Evolutionary conservation across 2,797 vertebrate species (phyloP), one percentile per base, ranked within the genome.

Genomic region (Brachyalestes nurse): DNA sequence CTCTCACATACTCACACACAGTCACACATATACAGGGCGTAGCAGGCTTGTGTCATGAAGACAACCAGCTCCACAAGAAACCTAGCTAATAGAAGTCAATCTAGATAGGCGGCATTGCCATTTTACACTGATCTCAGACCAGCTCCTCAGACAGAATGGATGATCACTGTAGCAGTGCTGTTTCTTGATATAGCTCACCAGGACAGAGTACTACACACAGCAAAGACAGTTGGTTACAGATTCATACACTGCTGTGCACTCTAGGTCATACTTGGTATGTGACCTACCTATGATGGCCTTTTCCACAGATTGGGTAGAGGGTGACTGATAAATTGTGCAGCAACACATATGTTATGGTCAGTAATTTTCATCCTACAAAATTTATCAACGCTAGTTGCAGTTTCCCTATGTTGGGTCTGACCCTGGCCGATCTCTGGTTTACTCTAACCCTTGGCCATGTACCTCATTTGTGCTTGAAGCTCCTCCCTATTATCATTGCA

Each of bases 181-280:
- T 21, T 64, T 62, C 21, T 72, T 17, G 58, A 75, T 55, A 58
- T 45, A 19, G 28, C 47, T 53, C 25, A 57, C n/a, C 17, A 57
- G 51, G 45, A 51, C 72, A 70, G 58, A 45, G 69, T 23, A 23
- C 49, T 49, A 51, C 13, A 34, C 42, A 73, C 6, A 65, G 57
- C 16, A 19, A 14, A 74, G 19, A 58, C 40, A 60, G 23, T 38
- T 42, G 14, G 57, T 7, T 34, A 45, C 57, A 34, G 12, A 28
- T 61, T 47, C 21, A 19, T 21, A 8, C 8, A 8, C 4, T 60
- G 58, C 21, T 25, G 57, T 23, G 57, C n/a, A 8, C 40, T 42
- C 40, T 42, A 42, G 40, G 4, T 8, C 0, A 58, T 21, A 21
- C 9, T 17, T 58, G 55, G 55, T 9, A 7, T 8, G 55, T 58